Conservation (phyloP, 2,888 invertebrate species). For the Prosapia bicincta region DNA sequence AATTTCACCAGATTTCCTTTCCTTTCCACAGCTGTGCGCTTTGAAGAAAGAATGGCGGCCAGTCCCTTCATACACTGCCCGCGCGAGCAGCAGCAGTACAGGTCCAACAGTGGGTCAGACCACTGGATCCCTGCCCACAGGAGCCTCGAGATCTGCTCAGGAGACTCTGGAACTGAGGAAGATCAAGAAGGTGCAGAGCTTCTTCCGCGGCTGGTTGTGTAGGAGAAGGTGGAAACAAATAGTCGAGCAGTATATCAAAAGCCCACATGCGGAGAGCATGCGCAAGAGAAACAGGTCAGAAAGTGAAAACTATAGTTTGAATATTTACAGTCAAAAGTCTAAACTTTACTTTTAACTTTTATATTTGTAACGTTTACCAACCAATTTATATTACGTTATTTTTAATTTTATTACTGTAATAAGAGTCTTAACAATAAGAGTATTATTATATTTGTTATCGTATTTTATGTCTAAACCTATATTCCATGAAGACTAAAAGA, state of each 20-base stretch:
- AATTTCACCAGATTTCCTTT: too few relatives aligned
- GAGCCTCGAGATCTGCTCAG: conserved; percentile 41
- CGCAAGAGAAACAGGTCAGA: conserved; percentile 80
- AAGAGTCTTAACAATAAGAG: too few relatives aligned
- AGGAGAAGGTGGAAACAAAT: conserved; percentile 91
- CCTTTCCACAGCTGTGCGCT: conserved; percentile 65
- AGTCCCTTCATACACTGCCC: conserved; percentile 39
- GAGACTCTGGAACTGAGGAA: conserved; percentile 76
- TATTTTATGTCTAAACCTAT: too few relatives aligned
- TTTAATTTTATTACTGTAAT: too few relatives aligned
- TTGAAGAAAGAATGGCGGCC: conserved; percentile 77
- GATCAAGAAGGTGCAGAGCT: conserved; percentile 87
- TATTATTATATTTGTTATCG: too few relatives aligned
- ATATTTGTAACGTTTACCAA: too few relatives aligned
- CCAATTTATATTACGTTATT: too few relatives aligned
- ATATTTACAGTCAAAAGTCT: too few relatives aligned
- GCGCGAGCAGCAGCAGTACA: conserved; percentile 15
- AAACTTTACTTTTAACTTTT: too few relatives aligned
- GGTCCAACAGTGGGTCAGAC: conserved; percentile 28
- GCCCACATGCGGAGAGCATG: conserved; percentile 93
- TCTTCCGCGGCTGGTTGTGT: conserved; percentile 91
- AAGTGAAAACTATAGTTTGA: too few relatives aligned
- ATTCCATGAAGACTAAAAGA: too few relatives aligned
- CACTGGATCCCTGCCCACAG: conserved; percentile 31
- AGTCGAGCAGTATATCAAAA: conserved; percentile 90